Base-by-base conservation (phyloP, 1,140 invertebrate genomes). In the Drosophila jambulina region DNA sequence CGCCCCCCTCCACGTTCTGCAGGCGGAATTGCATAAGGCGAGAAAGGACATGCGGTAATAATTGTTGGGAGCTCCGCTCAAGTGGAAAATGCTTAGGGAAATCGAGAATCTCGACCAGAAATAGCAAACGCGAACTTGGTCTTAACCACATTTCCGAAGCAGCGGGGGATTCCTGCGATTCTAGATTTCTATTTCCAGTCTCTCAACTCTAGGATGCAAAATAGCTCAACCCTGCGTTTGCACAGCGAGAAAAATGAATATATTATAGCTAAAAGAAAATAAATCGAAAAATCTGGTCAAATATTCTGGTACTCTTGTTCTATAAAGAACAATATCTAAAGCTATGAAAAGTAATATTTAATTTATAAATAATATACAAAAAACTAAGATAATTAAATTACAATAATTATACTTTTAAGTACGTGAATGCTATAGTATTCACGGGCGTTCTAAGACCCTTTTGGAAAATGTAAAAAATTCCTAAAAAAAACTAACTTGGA, bases 11-110 rank as follows among this genome's bases (percentile, higher is more conserved):
- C 27, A 43, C 62, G 65, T 72, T 76, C 48, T 49, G 69, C 69
- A 72, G 69, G 42, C 69, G 69, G 58, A 86, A 85, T 86, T 81
- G 82, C 78, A 85, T 85, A 84, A 85, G 77, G 72, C 79, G 53
- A 56, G 53, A 67, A 72, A 70, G 74, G 69, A 59, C 74, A 68
- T 77, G 75, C 75, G 75, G 75, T 77, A 77, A 77, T 77, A 60
- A 60, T 38, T 38, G 53, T 38, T 38, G 38, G 64, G 75, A 70
- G 32, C 62, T 77, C 75, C 56, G 40, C 19, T 77, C 75, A 54
- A 77, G 75, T 60, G 74, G 74, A 77, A 77, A 77, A 78, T 69
- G 64, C 51, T 77, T 60, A 61, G 42, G 63, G 63, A 69, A 78
- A 77, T 70, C 57, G 49, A 57, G 57, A 78, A 77, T 70, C 57